Evolutionary conservation across 1,140 invertebrate genomes (phyloP).

Genomic region (Sinella curviseta): DNA sequence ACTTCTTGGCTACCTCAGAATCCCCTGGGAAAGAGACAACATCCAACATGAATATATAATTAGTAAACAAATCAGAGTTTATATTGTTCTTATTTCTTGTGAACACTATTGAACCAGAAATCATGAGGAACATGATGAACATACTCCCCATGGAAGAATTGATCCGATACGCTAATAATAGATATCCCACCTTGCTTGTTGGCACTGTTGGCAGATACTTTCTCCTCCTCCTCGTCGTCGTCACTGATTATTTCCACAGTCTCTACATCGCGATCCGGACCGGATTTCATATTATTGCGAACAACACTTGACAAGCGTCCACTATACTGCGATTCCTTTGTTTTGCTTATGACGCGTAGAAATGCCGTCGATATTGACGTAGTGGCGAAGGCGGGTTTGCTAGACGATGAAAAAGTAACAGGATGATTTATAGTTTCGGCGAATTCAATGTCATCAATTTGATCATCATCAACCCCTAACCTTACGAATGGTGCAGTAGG

Average conservation of each 20-base stretch:
- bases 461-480: slow-evolving; percentile 8
- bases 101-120: neutral
- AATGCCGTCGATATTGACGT: neutral
- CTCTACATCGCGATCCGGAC: neutral
- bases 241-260: neutral
- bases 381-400: neutral
- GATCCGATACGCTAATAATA: neutral
- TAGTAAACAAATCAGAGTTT: no score
- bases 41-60: neutral
- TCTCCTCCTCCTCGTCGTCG: no score
- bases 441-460: slow-evolving; percentile 11
- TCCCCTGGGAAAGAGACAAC: slow-evolving; percentile 8
- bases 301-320: neutral
- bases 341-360: neutral
- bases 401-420: no score
- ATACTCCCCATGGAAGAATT: neutral
- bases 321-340: neutral
- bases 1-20: neutral
- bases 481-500: neutral
- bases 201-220: no score
- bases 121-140: neutral
- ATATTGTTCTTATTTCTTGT: no score
- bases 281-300: neutral
- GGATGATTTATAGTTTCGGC: no score
- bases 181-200: neutral